Conservation (phyloP, 2,888 invertebrate species). For the Mythimna ferrago region DNA sequence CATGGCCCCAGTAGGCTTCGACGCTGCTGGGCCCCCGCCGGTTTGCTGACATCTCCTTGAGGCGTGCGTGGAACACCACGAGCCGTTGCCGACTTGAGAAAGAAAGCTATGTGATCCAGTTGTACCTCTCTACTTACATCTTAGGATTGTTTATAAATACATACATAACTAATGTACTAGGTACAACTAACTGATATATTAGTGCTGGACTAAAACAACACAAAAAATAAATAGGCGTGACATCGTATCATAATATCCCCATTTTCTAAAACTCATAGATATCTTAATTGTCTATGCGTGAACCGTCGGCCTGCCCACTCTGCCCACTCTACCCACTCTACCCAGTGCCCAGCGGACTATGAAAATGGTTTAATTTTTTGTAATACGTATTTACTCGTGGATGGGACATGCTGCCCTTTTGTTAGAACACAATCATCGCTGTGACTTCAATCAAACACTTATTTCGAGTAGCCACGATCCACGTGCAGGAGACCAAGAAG, state of each 20-base stretch:
- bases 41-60: no score
- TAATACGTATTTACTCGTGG: slow-evolving; percentile 47
- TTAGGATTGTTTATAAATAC: no score
- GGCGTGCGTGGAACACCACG: no score
- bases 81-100: no score
- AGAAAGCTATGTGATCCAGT: no score
- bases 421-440: slow-evolving; percentile 58
- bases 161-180: no score
- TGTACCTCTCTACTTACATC: no score
- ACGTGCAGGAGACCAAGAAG: background rate
- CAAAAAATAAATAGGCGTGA: background rate
- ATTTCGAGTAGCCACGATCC: slow-evolving; percentile 54
- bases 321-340: background rate
- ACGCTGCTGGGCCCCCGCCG: no score
- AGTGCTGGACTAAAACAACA: background rate
- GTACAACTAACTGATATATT: background rate
- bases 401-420: slow-evolving; percentile 56
- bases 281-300: slow-evolving; percentile 22
- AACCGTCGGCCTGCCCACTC: slow-evolving; percentile 26
- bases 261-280: background rate
- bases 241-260: background rate
- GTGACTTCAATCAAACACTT: slow-evolving; percentile 49
- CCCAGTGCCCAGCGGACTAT: slow-evolving; percentile 35
- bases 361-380: slow-evolving; percentile 55
- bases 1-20: no score